These are phyloP conservation scores for Theonella swinhoei DNA, from an alignment of 37 sponge, comb jelly and placozoan species.

Conservation along the genomic window DNA sequence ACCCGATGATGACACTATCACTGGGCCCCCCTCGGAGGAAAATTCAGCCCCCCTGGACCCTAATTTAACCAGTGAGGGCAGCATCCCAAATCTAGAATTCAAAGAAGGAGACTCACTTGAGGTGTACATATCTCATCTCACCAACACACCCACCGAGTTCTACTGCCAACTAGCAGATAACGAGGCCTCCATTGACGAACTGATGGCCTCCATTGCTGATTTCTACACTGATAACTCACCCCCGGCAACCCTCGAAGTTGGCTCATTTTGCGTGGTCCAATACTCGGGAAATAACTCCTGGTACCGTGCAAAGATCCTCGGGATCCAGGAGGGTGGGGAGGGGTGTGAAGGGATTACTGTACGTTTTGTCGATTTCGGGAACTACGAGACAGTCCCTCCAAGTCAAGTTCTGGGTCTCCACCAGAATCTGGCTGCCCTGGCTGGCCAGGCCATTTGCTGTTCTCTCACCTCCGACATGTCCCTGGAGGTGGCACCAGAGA, in stretches of 20 bases:
- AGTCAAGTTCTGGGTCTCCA: conserved; percentile 19
- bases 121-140: conserved; percentile 49
- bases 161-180: conserved; percentile 44
- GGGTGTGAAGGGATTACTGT: conserved; percentile 9
- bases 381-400: conserved; percentile 43
- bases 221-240: conserved; percentile 36
- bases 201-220: conserved; percentile 68
- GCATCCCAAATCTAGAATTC: conserved; percentile 10
- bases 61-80: no score
- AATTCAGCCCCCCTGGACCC: neutral
- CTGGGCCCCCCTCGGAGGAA: neutral
- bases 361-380: conserved; percentile 74
- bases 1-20: neutral
- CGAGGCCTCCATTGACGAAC: conserved; percentile 33
- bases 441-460: conserved; percentile 61
- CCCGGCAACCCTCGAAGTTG: conserved; percentile 10
- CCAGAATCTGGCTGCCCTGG: conserved; percentile 13
- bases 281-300: conserved; percentile 63
- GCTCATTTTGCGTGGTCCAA: conserved; percentile 58
- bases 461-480: conserved; percentile 8
- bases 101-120: neutral
- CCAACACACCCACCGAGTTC: conserved; percentile 62
- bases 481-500: neutral
- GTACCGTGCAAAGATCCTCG: conserved; percentile 71
- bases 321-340: conserved; percentile 3